Evolutionary conservation across 64 coral and sea anemone genomes (phyloP).

Genomic region (Porites lutea): DNA sequence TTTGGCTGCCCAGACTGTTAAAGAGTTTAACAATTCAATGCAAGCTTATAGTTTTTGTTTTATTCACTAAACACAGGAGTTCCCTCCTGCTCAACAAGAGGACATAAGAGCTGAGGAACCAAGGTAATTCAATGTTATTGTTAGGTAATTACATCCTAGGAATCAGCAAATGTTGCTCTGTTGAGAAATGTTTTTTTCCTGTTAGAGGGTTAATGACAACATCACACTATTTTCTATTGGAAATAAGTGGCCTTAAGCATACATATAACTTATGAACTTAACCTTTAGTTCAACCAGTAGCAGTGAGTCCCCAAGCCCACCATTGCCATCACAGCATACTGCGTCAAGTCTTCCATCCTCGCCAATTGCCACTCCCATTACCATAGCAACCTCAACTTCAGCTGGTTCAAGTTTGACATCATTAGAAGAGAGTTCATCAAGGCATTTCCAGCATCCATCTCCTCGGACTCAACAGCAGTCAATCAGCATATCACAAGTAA

Average conservation of each 20-base stretch:
- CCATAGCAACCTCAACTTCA: constrained; percentile 79
- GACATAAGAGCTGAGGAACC: constrained; percentile 25
- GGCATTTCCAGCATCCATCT: constrained; percentile 90
- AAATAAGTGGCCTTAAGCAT: too few relatives aligned
- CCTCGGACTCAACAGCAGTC: constrained; percentile 58
- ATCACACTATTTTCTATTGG: background rate
- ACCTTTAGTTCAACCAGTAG: constrained; percentile 47
- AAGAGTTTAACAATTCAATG: too few relatives aligned
- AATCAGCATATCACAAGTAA: constrained; percentile 16
- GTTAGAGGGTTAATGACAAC: background rate
- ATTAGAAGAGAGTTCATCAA: constrained; percentile 77
- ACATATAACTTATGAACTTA: too few relatives aligned
- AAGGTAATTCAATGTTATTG: constrained; percentile 11
- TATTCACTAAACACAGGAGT: background rate
- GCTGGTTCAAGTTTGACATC: constrained; percentile 74
- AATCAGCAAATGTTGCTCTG: too few relatives aligned
- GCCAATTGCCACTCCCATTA: constrained; percentile 59
- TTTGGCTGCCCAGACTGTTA: too few relatives aligned
- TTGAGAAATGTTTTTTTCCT: background rate
- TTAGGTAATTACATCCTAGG: background rate
- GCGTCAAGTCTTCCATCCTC: constrained; percentile 65
- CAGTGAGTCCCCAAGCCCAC: constrained; percentile 57
- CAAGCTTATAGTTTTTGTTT: background rate
- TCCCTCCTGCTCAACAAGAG: background rate
- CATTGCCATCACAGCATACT: constrained; percentile 37